Evolutionary conservation across 1,140 invertebrate species (phyloP).

Genomic region (Lepidurus couesii): DNA sequence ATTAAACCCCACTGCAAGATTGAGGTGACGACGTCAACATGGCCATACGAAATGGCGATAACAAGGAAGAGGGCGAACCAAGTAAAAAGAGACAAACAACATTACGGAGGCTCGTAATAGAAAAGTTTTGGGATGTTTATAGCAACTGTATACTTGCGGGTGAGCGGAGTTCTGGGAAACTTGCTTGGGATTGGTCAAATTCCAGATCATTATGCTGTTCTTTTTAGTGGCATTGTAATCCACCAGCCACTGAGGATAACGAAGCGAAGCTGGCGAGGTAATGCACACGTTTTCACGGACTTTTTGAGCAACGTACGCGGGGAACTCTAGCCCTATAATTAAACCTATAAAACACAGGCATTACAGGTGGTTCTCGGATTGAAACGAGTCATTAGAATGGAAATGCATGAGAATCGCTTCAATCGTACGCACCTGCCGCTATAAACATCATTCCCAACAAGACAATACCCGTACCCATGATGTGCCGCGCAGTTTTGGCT

Average conservation of each 20-base stretch:
- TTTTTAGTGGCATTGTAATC: background rate
- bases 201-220: background rate
- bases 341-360: background rate
- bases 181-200: background rate
- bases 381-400: background rate
- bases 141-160: background rate
- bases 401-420: background rate
- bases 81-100: background rate
- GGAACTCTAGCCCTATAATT: conserved; percentile 9
- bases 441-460: background rate
- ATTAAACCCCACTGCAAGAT: background rate
- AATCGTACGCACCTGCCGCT: background rate
- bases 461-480: conserved; percentile 9
- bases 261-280: background rate
- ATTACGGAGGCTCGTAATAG: background rate
- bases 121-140: background rate
- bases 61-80: background rate
- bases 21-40: background rate
- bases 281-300: background rate
- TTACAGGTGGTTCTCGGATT: background rate
- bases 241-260: background rate
- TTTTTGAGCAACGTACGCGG: background rate
- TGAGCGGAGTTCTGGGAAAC: background rate
- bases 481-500: background rate
- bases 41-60: background rate